Percentiles rank a stretch among this genome's conserved stretches.
Conservation (phyloP, 2,113 vertebrate species). For the Paramisgurnus dabryanus region DNA sequence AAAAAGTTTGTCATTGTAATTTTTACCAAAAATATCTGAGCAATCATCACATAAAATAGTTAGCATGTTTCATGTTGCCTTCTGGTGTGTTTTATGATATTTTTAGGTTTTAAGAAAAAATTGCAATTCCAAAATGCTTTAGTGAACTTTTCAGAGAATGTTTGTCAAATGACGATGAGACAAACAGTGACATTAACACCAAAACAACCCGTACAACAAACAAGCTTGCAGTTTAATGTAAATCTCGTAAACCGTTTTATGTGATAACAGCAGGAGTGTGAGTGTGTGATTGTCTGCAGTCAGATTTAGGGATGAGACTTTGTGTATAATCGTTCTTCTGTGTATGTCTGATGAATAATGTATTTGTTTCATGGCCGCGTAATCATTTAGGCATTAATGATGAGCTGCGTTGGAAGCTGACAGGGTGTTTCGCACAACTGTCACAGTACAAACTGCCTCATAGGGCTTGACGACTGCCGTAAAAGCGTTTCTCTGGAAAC, state of each 20-base stretch:
- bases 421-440: constrained; percentile 45
- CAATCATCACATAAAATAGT: too few species aligned
- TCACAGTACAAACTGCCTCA: constrained; percentile 29
- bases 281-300: constrained; percentile 26
- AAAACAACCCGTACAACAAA: background rate
- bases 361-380: constrained; percentile 49
- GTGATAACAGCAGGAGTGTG: constrained; percentile 22
- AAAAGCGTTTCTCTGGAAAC: constrained; percentile 20
- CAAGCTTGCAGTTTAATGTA: constrained; percentile 30
- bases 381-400: constrained; percentile 57
- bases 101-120: background rate
- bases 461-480: constrained; percentile 13
- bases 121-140: background rate
- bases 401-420: constrained; percentile 45
- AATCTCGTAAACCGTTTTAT: constrained; percentile 32
- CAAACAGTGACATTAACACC: constrained; percentile 34
- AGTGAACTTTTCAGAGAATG: background rate
- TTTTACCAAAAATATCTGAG: too few species aligned
- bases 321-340: constrained; percentile 34
- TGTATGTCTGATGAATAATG: constrained; percentile 57
- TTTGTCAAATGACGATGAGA: background rate
- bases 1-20: too few species aligned
- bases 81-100: too few species aligned
- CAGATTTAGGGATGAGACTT: constrained; percentile 26
- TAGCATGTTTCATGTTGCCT: too few species aligned